Percentiles rank a stretch among this genome's conserved stretches.
phyloP scores from a whole-genome alignment of 1,140 invertebrate genomes.

The Sycophaga agraensis region DNA sequence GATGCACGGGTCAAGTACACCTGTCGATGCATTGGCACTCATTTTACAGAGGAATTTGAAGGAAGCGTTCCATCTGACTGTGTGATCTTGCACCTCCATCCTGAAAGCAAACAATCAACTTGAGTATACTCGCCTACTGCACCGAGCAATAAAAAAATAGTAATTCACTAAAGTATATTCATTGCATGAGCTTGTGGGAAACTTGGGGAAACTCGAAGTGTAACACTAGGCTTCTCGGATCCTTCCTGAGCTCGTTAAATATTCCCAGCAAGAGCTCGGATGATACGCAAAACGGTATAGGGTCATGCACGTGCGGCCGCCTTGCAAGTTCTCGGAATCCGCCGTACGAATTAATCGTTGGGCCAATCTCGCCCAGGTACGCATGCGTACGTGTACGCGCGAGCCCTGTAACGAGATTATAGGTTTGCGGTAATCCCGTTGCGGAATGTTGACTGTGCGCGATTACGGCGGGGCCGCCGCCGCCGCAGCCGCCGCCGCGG shows the following conservation, averaged over 20 bases:
- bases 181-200: too few relatives aligned
- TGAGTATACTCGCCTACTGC: too few relatives aligned
- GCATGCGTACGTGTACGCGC: background rate
- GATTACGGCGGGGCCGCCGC: background rate
- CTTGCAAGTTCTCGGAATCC: background rate
- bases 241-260: too few relatives aligned
- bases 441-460: background rate
- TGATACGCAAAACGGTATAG: background rate
- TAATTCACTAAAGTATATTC: too few relatives aligned
- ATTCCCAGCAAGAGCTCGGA: too few relatives aligned
- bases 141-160: too few relatives aligned
- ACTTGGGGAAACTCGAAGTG: too few relatives aligned
- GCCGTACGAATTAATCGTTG: background rate
- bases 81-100: conserved; percentile 90
- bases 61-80: conserved; percentile 86
- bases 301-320: background rate
- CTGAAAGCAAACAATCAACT: conserved; percentile 62
- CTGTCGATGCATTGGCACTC: conserved; percentile 92
- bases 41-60: conserved; percentile 96
- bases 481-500: background rate
- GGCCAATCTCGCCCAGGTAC: background rate
- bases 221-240: too few relatives aligned
- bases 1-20: conserved; percentile 88
- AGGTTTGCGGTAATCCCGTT: background rate
- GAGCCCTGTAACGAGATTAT: background rate